These are phyloP conservation scores for Cheilosia variabilis DNA, from an alignment of 2,888 invertebrate species.

Conservation along the genomic window DNA sequence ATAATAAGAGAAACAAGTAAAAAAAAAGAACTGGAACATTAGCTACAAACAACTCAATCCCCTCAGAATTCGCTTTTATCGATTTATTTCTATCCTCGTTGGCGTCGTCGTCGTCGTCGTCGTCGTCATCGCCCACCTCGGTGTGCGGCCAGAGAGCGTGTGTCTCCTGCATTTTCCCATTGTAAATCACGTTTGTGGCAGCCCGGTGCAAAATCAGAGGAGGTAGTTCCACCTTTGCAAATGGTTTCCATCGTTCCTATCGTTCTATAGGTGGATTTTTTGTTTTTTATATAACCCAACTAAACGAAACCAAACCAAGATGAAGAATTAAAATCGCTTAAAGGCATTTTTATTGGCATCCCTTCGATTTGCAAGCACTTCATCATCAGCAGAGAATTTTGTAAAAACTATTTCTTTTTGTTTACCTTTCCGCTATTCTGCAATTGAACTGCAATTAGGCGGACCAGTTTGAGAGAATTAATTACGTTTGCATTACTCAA, in stretches of 20 bases:
- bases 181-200: constrained; percentile 50
- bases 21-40: background rate
- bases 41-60: constrained; percentile 23
- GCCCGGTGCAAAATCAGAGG: constrained; percentile 32
- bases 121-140: constrained; percentile 37
- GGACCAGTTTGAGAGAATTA: constrained; percentile 37
- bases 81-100: constrained; percentile 32
- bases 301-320: constrained; percentile 27
- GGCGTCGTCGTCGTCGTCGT: constrained; percentile 22
- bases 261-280: background rate
- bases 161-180: constrained; percentile 37
- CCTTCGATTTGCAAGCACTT: constrained; percentile 36
- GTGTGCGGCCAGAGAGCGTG: constrained; percentile 7
- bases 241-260: constrained; percentile 15
- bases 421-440: background rate
- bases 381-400: constrained; percentile 8
- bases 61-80: constrained; percentile 46
- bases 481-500: constrained; percentile 54
- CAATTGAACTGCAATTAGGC: constrained; percentile 39
- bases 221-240: constrained; percentile 34
- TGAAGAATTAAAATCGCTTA: constrained; percentile 22
- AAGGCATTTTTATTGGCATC: constrained; percentile 30
- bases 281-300: constrained; percentile 6
- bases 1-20: background rate
- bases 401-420: background rate